phyloP scores from a whole-genome alignment of 2,113 vertebrate genomes.

The Rutilus rutilus region DNA sequence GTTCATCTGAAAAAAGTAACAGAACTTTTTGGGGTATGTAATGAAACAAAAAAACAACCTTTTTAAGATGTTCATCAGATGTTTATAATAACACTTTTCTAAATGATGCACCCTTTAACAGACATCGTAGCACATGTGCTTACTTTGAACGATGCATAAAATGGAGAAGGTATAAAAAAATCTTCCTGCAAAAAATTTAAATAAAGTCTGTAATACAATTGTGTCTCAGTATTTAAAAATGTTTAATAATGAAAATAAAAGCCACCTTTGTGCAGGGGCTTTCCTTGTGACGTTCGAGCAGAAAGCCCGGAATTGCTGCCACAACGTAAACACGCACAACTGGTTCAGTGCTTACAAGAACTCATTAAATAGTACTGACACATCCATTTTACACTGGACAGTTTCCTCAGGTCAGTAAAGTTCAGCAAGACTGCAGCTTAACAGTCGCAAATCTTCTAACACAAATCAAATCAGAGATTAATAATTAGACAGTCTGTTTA shows the following conservation, averaged over 20 bases:
- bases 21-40: no score
- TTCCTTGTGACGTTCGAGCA: conserved; percentile 3
- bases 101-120: background rate
- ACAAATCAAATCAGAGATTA: background rate
- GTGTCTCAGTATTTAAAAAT: background rate
- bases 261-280: conserved; percentile 25
- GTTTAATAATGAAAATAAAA: background rate
- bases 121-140: background rate
- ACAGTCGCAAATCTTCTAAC: background rate
- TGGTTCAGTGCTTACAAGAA: background rate
- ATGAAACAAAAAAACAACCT: background rate
- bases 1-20: background rate
- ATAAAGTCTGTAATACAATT: background rate
- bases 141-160: background rate
- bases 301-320: conserved; percentile 43
- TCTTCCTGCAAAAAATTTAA: background rate
- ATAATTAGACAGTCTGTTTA: background rate
- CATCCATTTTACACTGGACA: background rate
- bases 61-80: background rate
- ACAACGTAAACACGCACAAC: background rate
- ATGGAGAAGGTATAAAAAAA: background rate
- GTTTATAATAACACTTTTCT: background rate
- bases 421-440: background rate
- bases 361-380: background rate
- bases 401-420: conserved; percentile 6